These are phyloP conservation scores for Leptosomus discolor DNA, from an alignment of 2,113 vertebrate genomes.

Conservation along the genomic window DNA sequence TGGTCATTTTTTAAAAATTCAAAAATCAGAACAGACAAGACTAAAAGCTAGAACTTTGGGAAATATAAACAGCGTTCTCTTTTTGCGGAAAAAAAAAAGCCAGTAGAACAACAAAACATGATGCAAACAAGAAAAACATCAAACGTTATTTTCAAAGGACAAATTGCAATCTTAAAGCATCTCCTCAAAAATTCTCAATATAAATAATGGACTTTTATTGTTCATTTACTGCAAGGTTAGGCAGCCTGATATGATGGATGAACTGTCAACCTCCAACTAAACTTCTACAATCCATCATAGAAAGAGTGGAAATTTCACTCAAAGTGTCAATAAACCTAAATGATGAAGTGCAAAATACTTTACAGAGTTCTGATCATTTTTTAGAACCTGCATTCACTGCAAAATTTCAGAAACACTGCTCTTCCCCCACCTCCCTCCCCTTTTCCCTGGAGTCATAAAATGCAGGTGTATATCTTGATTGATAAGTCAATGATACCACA, in stretches of 20 bases:
- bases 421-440: background rate
- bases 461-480: background rate
- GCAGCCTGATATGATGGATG: slow-evolving; percentile 86
- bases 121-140: background rate
- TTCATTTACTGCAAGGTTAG: slow-evolving; percentile 93
- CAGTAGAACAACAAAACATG: background rate
- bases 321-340: slow-evolving; percentile 59
- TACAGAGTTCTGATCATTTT: slow-evolving; percentile 16
- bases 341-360: slow-evolving; percentile 58
- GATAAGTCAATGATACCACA: background rate
- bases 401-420: slow-evolving; percentile 18
- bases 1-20: rapidly evolving
- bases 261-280: slow-evolving; percentile 82
- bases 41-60: background rate
- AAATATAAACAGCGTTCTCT: background rate
- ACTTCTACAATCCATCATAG: slow-evolving; percentile 81
- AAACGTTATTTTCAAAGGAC: background rate
- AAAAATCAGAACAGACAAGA: background rate
- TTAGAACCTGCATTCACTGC: background rate
- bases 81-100: background rate
- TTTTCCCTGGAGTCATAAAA: background rate
- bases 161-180: slow-evolving; percentile 13
- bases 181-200: slow-evolving; percentile 50
- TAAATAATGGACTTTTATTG: slow-evolving; percentile 80
- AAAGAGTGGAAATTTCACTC: slow-evolving; percentile 63